Conservation (phyloP, 2,113 vertebrate species). For the Cynocephalus volans region DNA sequence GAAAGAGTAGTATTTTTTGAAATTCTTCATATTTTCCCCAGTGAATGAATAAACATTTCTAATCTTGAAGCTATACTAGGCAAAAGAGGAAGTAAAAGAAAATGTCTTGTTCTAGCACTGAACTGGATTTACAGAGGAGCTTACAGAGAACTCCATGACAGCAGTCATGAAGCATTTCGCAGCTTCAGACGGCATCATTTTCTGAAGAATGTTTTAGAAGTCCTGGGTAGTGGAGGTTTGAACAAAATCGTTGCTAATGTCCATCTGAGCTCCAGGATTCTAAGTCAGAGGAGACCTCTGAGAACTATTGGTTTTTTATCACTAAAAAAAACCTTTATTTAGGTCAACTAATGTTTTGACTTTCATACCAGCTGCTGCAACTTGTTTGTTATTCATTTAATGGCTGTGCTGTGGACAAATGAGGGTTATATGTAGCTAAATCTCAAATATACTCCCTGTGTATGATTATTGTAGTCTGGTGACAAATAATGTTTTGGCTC, state of each 20-base stretch:
- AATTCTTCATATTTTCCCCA: constrained; percentile 2
- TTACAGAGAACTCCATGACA: neutral
- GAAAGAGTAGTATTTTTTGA: constrained; percentile 6
- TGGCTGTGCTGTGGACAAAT: neutral
- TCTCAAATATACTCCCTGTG: neutral
- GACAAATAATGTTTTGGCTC: neutral
- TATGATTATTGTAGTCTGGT: neutral
- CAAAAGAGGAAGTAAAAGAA: neutral
- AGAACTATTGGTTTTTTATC: neutral
- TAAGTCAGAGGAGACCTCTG: neutral
- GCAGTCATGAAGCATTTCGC: neutral
- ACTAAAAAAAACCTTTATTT: neutral
- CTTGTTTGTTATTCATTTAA: neutral
- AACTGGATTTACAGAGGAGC: neutral
- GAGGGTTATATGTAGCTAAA: neutral
- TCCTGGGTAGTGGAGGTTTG: neutral
- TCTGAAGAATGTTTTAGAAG: neutral
- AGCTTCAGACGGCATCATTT: neutral
- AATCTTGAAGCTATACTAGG: neutral
- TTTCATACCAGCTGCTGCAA: neutral
- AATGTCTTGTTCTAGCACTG: neutral
- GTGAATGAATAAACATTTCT: neutral
- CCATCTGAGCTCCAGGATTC: neutral
- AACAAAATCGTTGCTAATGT: neutral
- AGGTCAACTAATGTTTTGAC: neutral